These are phyloP conservation scores for Parnassius apollo DNA, from an alignment of 2,888 invertebrate species.

Conservation along the genomic window DNA sequence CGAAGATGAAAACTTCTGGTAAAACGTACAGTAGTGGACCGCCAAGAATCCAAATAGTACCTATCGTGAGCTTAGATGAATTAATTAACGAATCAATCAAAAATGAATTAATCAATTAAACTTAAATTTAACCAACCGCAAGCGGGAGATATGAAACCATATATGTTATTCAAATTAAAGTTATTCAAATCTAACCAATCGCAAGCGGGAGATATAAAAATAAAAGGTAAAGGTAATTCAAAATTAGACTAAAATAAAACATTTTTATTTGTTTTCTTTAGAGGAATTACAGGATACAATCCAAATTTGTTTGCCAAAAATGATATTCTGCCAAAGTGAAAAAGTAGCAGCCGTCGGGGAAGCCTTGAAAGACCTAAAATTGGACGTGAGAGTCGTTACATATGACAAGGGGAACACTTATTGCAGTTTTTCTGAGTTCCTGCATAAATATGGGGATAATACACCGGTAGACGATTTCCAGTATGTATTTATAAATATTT, in stretches of 20 bases:
- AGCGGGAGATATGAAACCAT: no score
- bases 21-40: no score
- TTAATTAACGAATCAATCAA: no score
- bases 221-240: no score
- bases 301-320: constrained; percentile 25
- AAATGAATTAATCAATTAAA: neutral
- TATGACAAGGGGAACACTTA: constrained; percentile 20
- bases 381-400: constrained; percentile 46
- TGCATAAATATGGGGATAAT: constrained; percentile 30
- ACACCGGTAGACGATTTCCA: constrained; percentile 30
- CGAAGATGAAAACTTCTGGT: no score
- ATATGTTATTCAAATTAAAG: no score
- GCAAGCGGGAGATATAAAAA: no score
- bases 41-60: no score
- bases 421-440: constrained; percentile 25
- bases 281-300: constrained; percentile 30
- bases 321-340: constrained; percentile 31
- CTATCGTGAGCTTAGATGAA: no score
- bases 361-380: constrained; percentile 41
- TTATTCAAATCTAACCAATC: no score
- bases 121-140: neutral
- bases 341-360: constrained; percentile 37
- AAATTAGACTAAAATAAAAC: neutral
- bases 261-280: constrained; percentile 16
- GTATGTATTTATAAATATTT: constrained; percentile 21